phyloP scores from a whole-genome alignment of 2,888 invertebrate genomes.

The Agonum fuliginosum region DNA sequence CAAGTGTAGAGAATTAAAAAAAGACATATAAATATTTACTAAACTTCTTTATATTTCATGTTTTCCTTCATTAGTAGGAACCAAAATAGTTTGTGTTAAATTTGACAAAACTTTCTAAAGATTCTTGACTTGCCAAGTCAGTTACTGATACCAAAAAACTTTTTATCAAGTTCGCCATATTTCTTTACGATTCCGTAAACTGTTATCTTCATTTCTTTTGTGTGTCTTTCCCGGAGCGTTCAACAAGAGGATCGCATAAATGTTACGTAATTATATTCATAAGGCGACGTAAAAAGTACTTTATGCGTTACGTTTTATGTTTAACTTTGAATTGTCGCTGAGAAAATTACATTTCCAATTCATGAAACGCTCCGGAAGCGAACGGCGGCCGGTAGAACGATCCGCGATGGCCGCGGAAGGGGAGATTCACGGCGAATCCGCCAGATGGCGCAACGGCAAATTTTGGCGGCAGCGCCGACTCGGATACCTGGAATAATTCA shows the following conservation, averaged over 20 bases:
- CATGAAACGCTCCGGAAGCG: conserved; percentile 67
- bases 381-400: conserved; percentile 19
- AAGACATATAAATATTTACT: no score
- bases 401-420: background rate
- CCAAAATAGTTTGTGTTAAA: background rate
- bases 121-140: conserved; percentile 23
- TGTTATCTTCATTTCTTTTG: conserved; percentile 39
- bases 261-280: conserved; percentile 69
- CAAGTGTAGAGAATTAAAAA: no score
- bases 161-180: conserved; percentile 18
- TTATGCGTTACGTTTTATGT: conserved; percentile 68
- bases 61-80: background rate
- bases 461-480: background rate
- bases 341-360: conserved; percentile 72
- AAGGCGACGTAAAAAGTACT: conserved; percentile 68
- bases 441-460: conserved; percentile 29
- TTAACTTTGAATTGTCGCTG: conserved; percentile 66
- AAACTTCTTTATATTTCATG: background rate
- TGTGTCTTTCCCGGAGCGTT: conserved; percentile 13
- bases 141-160: conserved; percentile 8
- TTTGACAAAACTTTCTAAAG: background rate
- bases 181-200: conserved; percentile 35
- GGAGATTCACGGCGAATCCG: background rate
- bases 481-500: conserved; percentile 37
- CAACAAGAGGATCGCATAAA: conserved; percentile 63